Conservation (phyloP, 2,888 invertebrate species). For the Hydrotaea diabolus region DNA sequence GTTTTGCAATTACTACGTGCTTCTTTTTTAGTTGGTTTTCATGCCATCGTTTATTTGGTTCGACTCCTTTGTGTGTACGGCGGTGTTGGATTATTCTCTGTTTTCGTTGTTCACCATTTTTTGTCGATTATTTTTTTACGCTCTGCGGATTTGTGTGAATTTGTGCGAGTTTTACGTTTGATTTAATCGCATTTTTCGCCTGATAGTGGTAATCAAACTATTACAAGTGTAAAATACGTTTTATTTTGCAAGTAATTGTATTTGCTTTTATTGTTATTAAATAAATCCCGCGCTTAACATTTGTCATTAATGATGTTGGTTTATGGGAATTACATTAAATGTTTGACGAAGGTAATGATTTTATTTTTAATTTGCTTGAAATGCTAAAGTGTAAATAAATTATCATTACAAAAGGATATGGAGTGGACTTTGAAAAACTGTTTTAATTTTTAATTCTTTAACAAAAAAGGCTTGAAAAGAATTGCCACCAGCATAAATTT, state of each 20-base stretch:
- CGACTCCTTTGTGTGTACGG: neutral
- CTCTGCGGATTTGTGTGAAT: neutral
- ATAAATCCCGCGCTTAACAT: conserved; percentile 60
- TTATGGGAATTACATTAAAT: neutral
- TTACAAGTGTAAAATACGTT: conserved; percentile 13
- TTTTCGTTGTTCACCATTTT: neutral
- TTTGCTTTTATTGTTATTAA: neutral
- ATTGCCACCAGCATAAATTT: no score
- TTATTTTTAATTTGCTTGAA: no score
- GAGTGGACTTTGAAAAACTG: no score
- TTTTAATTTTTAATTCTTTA: no score
- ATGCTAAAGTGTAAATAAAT: no score
- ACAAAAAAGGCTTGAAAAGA: no score
- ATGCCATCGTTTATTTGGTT: neutral
- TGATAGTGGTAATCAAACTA: conserved; percentile 53
- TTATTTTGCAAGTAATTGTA: neutral
- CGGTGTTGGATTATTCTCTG: neutral
- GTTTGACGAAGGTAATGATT: neutral
- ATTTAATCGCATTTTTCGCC: conserved; percentile 45
- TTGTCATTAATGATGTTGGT: conserved; percentile 70
- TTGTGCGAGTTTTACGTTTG: conserved; percentile 11
- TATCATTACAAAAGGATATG: no score
- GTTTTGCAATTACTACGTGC: conserved; percentile 22
- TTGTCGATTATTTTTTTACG: neutral
- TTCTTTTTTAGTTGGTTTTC: neutral